Percentiles rank a stretch among this genome's conserved stretches.
Evolutionary conservation across 2,888 invertebrate genomes (phyloP).

Genomic region (Criorhina ranunculi): DNA sequence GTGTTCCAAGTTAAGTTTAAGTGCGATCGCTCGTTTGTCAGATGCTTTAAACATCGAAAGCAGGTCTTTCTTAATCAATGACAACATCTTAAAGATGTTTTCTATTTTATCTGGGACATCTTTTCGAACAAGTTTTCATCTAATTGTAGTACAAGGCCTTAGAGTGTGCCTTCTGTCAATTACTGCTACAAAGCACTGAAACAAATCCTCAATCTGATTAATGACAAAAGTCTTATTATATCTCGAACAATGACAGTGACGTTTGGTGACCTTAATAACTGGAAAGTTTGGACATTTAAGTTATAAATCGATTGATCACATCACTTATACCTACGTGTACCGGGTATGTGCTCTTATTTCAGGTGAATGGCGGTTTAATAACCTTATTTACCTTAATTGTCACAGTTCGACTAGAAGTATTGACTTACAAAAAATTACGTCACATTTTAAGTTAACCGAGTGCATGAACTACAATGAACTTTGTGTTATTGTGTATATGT

Average conservation of each 20-base stretch:
- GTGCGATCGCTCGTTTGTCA: too few species aligned
- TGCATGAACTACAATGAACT: slow-evolving; percentile 36
- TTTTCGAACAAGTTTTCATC: neutral
- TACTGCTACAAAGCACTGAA: neutral
- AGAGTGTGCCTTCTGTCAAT: too few species aligned
- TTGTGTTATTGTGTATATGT: neutral
- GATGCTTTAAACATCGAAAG: too few species aligned
- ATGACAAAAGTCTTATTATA: slow-evolving; percentile 9
- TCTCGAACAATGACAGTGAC: slow-evolving; percentile 3
- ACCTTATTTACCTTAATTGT: slow-evolving; percentile 23
- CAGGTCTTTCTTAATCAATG: too few species aligned
- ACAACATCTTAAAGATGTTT: too few species aligned
- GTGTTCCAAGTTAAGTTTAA: too few species aligned
- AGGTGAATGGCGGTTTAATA: slow-evolving; percentile 20
- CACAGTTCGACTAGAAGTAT: neutral
- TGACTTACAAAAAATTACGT: slow-evolving; percentile 19
- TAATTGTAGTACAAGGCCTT: slow-evolving; percentile 3
- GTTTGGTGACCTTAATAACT: slow-evolving; percentile 47
- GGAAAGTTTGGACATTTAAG: slow-evolving; percentile 43
- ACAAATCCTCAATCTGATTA: slow-evolving; percentile 18
- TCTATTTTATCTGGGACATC: neutral
- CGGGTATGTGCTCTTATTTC: neutral
- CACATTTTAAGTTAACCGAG: slow-evolving; percentile 3
- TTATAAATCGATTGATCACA: slow-evolving; percentile 51
- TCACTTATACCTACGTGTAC: neutral